phyloP scores from a whole-genome alignment of 2,888 invertebrate species.

The Meandrusa payeni region DNA sequence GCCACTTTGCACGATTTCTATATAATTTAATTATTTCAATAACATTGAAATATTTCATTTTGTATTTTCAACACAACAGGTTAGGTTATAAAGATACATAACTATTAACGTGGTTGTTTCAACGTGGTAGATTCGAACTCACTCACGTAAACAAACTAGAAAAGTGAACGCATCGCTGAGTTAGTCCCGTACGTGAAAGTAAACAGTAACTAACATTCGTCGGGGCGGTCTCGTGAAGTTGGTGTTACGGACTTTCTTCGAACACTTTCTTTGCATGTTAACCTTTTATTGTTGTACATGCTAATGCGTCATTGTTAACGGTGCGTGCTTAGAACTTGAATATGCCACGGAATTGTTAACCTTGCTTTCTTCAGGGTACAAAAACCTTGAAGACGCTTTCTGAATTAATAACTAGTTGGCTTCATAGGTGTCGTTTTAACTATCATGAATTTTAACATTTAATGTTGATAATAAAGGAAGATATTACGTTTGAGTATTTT shows the following conservation, averaged over 20 bases:
- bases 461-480: background rate
- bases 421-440: constrained; percentile 9
- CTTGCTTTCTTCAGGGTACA: constrained; percentile 16
- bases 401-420: constrained; percentile 16
- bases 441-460: background rate
- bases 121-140: too few species aligned
- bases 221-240: constrained; percentile 1
- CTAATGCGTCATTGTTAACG: constrained; percentile 21
- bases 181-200: constrained; percentile 9
- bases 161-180: background rate
- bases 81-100: too few species aligned
- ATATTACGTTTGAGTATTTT: too few species aligned
- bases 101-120: too few species aligned
- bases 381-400: constrained; percentile 15
- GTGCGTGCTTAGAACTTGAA: constrained; percentile 13
- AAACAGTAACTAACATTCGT: background rate
- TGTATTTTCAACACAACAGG: too few species aligned
- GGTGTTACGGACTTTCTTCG: constrained; percentile 19
- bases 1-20: constrained; percentile 4
- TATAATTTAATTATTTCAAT: constrained; percentile 1
- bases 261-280: constrained; percentile 22
- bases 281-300: constrained; percentile 18
- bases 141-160: background rate
- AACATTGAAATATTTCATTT: too few species aligned
- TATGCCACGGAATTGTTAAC: constrained; percentile 13